These are phyloP conservation scores for Sebastes kiyomatsui DNA, from an alignment of 2,797 vertebrate genomes.

Conservation along the genomic window DNA sequence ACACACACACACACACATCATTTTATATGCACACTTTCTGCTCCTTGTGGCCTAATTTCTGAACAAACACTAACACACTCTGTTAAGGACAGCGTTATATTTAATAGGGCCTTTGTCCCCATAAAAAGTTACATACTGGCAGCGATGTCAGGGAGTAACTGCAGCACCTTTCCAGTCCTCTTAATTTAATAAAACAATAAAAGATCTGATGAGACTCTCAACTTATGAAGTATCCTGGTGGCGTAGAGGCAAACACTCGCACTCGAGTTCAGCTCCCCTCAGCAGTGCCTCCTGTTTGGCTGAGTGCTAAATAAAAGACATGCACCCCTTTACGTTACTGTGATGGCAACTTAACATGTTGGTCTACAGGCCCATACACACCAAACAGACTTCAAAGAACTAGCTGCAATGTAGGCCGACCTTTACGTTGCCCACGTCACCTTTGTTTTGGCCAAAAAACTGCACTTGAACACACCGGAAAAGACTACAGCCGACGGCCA, in stretches of 20 bases:
- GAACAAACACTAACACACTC: conserved; percentile 9
- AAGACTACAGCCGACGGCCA: no score
- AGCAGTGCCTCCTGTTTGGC: background rate
- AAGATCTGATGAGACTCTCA: background rate
- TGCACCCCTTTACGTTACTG: background rate
- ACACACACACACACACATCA: background rate
- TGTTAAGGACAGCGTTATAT: background rate
- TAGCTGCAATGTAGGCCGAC: no score
- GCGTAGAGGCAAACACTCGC: background rate
- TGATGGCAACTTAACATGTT: background rate
- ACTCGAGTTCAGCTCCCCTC: background rate
- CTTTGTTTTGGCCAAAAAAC: no score
- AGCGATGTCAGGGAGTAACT: background rate
- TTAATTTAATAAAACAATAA: background rate
- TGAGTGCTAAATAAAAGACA: background rate
- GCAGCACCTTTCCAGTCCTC: background rate
- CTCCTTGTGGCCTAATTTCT: conserved; percentile 12
- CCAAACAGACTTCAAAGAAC: no score
- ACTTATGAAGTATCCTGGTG: background rate
- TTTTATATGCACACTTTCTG: conserved; percentile 16
- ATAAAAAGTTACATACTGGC: background rate
- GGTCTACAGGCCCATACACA: no score
- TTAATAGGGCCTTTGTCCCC: background rate
- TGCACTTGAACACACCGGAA: no score
- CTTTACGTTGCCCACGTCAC: no score